phyloP scores from a whole-genome alignment of 2,888 invertebrate species.

The Emmelina monodactyla region DNA sequence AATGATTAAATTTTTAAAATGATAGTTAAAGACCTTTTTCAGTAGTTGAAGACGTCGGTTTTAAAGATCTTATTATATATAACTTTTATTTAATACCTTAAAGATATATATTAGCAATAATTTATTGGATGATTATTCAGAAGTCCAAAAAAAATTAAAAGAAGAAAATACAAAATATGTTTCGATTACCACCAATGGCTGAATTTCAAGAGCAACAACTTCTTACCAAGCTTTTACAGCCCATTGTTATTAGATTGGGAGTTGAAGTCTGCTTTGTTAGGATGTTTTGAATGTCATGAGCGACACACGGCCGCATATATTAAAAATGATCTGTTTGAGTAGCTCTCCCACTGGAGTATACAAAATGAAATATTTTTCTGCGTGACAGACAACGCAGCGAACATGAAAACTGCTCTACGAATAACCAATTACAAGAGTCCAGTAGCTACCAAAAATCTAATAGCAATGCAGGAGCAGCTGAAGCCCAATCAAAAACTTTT shows the following conservation, averaged over 20 bases:
- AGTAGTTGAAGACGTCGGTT: no score
- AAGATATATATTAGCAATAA: no score
- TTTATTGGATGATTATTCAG: no score
- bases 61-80: no score
- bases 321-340: slow-evolving; percentile 15
- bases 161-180: no score
- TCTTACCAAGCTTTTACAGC: slow-evolving; percentile 17
- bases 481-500: slow-evolving; percentile 12
- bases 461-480: slow-evolving; percentile 16
- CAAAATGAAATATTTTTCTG: slow-evolving; percentile 18
- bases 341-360: slow-evolving; percentile 9
- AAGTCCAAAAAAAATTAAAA: no score
- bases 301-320: slow-evolving; percentile 18
- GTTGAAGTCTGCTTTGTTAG: slow-evolving; percentile 15
- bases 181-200: slow-evolving; percentile 16
- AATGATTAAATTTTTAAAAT: no score
- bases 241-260: slow-evolving; percentile 18
- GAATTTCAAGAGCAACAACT: slow-evolving; percentile 18
- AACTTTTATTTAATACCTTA: no score
- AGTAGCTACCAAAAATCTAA: slow-evolving; percentile 17
- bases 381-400: slow-evolving; percentile 21
- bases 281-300: slow-evolving; percentile 16
- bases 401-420: slow-evolving; percentile 20
- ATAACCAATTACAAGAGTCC: slow-evolving; percentile 18
- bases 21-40: no score